Base-by-base conservation (phyloP, 1,140 invertebrate genomes). In the Aplysia californica region DNA sequence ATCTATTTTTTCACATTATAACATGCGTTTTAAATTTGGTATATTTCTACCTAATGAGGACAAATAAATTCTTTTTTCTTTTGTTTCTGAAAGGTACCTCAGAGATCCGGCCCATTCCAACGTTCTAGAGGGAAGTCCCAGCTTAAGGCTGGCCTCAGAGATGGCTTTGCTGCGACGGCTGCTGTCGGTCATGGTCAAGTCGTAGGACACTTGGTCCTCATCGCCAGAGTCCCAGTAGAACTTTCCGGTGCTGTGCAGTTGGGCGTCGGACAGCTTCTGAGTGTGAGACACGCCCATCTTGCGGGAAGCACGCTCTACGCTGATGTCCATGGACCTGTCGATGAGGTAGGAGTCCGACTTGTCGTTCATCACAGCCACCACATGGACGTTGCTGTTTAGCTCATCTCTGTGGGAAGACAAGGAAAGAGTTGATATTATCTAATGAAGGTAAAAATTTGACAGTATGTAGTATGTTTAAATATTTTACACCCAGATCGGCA, bases 401-500 rank as follows among this genome's bases (percentile, higher is more conserved):
- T 78, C 76, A 66, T 73, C 69, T 78, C 50, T 78, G 69, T 78
- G 15, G 56, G 56, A 78, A 61, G 10, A 15, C 10, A 10, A 50
- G n/a, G 44, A 50, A 50, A n/a, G 10, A 15, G 10, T 50, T 15
- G 44, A 10, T 50, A 15, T 50, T 10, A 50, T 50, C 10, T 50
- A 50, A 50, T 50, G n/a, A 50, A 15, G n/a, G n/a, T 50, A 50
- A 50, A 50, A 15, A 50, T 15, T 15, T n/a, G n/a, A 50, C 10
- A 50, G n/a, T 10, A 15, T n/a, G n/a, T 50, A 50, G 44, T 50
- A 15, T 50, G 10, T 15, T 50, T n/a, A 50, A n/a, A n/a, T n/a
- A n/a, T n/a, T n/a, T n/a, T n/a, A n/a, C n/a, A n/a, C n/a, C n/a
- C n/a, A n/a, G n/a, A n/a, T n/a, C n/a, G n/a, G n/a, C n/a, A n/a